Evolutionary conservation across 2,797 vertebrate species (phyloP), one percentile per base, ranked within the genome.

Genomic region (Dicrostonyx torquatus): DNA sequence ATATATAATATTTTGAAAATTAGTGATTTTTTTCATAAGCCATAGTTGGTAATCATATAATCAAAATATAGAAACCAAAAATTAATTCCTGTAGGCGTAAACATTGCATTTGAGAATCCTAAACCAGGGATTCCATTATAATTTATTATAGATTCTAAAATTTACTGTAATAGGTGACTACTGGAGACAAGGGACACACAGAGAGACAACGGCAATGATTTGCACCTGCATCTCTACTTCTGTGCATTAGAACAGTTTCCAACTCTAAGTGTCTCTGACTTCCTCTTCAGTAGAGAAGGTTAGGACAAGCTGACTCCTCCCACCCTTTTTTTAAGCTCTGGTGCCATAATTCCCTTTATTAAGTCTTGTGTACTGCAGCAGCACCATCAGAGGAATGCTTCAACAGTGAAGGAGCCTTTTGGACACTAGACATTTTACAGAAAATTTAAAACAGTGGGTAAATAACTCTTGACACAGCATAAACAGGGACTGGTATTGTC

Each of bases 11-110:
- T 62, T 87, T 24, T 91, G 34, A 94, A 87, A 68, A 87, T 72
- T 13, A 8, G 29, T 34, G 9, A 29, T 34, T 24, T 68, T 89
- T 95, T 50, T 13, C 5, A 73, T 76, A 24, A 87, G 2, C 37
- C 60, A 66, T 48, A 89, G 53, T 78, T 5, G 73, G 5, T 91
- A 96, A 84, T 15, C 26, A 73, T n/a, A 90, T 53, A 85, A 77
- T 60, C n/a, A 73, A 31, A 89, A 89, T 83, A 72, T 31, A 37
- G 53, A 91, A 85, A 75, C 10, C 40, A 34, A 34, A 83, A 87
- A 84, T 40, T 55, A 84, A 5, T 6, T 20, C n/a, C 45, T 78
- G 8, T 20, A 34, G 2, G 24, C 91, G 12, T 20, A 89, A 77
- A 68, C 29, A 75, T 24, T 87, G 11, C 22, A 45, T 8, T 9